These are phyloP conservation scores for Rhyzopertha dominica DNA, from an alignment of 1,140 invertebrate genomes.

Conservation along the genomic window DNA sequence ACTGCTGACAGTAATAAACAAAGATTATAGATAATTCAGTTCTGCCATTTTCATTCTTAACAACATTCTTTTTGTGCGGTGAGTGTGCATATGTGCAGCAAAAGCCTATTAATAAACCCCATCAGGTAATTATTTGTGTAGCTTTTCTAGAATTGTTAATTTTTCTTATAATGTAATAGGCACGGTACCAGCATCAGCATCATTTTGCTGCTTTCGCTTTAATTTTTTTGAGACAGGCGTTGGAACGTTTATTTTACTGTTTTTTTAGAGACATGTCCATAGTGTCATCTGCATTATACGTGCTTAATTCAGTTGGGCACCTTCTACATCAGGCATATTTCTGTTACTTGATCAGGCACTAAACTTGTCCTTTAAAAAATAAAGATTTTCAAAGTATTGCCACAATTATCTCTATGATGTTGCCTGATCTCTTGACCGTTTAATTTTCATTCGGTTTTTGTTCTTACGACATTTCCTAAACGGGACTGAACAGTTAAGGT, in stretches of 20 bases:
- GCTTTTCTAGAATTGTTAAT: not conserved
- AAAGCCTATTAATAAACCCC: no score
- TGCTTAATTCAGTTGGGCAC: not conserved
- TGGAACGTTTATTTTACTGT: no score
- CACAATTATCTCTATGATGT: conserved; percentile 7
- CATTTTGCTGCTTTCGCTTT: not conserved
- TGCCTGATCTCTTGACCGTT: no score
- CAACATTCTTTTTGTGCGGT: no score
- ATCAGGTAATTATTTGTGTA: not conserved
- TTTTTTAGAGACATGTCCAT: not conserved
- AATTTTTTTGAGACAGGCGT: not conserved
- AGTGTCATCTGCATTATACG: not conserved
- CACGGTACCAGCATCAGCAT: not conserved
- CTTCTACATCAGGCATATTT: conserved; percentile 2
- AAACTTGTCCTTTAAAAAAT: conserved; percentile 6
- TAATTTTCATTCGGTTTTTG: no score
- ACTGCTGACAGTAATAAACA: no score
- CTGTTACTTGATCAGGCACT: conserved; percentile 1
- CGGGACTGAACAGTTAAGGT: no score
- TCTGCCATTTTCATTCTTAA: no score
- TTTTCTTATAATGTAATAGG: conserved; percentile 3
- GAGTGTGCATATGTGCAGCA: no score
- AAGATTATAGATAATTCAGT: no score
- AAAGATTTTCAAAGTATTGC: conserved; percentile 4
- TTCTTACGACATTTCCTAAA: no score